Conservation (phyloP, 2,888 invertebrate genomes). For the Malthinus flaveolus region DNA sequence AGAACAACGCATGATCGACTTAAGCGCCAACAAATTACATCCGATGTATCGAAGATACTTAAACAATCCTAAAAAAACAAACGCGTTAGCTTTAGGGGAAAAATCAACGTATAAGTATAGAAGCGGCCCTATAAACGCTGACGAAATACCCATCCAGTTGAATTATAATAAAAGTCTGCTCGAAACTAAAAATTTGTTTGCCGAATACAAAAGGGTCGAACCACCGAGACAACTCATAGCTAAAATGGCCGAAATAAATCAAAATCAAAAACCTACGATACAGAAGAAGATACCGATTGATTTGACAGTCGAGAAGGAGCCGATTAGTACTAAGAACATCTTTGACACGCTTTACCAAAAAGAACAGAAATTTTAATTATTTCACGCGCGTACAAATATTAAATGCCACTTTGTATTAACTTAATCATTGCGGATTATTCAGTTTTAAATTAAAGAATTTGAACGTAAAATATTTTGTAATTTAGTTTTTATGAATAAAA, state of each 20-base stretch:
- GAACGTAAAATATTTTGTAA: no score
- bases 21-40: slow-evolving; percentile 46
- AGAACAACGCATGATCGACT: slow-evolving; percentile 44
- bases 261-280: slow-evolving; percentile 35
- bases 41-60: slow-evolving; percentile 44
- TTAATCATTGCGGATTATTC: no score
- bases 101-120: slow-evolving; percentile 33
- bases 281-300: slow-evolving; percentile 4
- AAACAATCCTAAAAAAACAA: slow-evolving; percentile 13
- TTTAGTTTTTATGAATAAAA: no score
- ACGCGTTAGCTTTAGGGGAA: neutral
- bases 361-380: slow-evolving; percentile 9
- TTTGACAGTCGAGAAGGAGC: neutral
- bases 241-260: slow-evolving; percentile 42
- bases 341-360: slow-evolving; percentile 23
- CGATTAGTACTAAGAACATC: neutral
- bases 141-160: slow-evolving; percentile 43
- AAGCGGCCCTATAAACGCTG: slow-evolving; percentile 40
- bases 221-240: slow-evolving; percentile 44
- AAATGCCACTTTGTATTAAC: neutral
- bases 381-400: no score
- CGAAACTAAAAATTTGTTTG: slow-evolving; percentile 47
- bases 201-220: slow-evolving; percentile 45
- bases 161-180: slow-evolving; percentile 43
- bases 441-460: no score